Conservation (phyloP, 2,888 invertebrate genomes). For the Xestobium rufovillosum region DNA sequence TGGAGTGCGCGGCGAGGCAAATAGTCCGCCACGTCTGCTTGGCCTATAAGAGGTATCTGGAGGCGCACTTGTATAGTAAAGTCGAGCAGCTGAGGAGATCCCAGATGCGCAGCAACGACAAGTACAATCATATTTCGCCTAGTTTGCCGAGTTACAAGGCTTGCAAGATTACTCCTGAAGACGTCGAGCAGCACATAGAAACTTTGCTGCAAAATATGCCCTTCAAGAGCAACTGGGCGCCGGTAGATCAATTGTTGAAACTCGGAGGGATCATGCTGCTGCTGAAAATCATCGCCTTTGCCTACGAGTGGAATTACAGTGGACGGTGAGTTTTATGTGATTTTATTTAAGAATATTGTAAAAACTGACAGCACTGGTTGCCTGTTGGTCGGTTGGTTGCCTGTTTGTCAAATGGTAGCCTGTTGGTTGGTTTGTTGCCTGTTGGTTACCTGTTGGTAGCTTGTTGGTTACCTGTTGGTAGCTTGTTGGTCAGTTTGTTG, state of each 20-base stretch:
- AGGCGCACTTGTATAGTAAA: constrained; percentile 78
- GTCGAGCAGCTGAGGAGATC: constrained; percentile 62
- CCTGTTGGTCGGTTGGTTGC: too few species aligned
- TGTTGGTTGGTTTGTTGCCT: too few species aligned
- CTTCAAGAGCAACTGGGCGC: constrained; percentile 74
- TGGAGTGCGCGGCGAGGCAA: constrained; percentile 83
- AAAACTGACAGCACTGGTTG: too few species aligned
- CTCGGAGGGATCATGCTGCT: constrained; percentile 77
- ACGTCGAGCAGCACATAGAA: constrained; percentile 80
- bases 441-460: too few species aligned
- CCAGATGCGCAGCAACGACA: constrained; percentile 40
- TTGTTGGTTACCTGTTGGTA: too few species aligned
- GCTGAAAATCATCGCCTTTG: constrained; percentile 78
- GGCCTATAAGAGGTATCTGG: constrained; percentile 82
- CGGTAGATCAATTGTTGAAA: constrained; percentile 79
- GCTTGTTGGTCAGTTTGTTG: too few species aligned
- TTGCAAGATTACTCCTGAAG: constrained; percentile 64
- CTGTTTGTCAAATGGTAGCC: too few species aligned
- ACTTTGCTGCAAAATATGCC: constrained; percentile 68
- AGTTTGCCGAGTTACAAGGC: constrained; percentile 49
- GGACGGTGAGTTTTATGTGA: constrained; percentile 56
- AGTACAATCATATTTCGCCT: constrained; percentile 34
- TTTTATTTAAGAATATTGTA: constrained; percentile 8
- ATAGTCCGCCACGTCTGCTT: constrained; percentile 86
- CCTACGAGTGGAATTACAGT: constrained; percentile 87